Evolutionary conservation across 2,888 invertebrate genomes (phyloP), one percentile per base, ranked within the genome.

Genomic region (Cataglyphis cursor): DNA sequence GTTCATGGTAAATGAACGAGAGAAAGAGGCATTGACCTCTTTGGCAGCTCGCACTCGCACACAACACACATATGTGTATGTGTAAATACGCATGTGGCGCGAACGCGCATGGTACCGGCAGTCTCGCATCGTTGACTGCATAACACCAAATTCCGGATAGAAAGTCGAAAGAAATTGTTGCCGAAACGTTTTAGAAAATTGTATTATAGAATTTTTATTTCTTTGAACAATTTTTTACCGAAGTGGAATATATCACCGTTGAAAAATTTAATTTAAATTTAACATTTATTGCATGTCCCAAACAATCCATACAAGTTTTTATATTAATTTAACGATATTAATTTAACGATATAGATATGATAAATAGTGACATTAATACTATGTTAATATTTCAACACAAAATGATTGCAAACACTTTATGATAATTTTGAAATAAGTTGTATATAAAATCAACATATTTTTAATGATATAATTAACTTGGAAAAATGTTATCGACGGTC

Each of bases 1-100:
- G 64, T 59, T 61, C 78, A 48, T 72, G 54, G 84, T 84, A 90
- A 90, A 88, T 87, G 87, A 88, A 89, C 87, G 88, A 87, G 89
- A 90, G 88, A 87, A 86, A 86, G 86, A 92, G 93, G 90, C 92
- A 92, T 92, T 92, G 92, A 92, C 92, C 92, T 85, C 90, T 85
- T 92, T 92, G 91, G 88, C 90, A 85, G 87, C 72, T 85, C 84
- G 85, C 75, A 65, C 82, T 83, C 85, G 82, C 85, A 80, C 80
- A 57, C 81, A 81, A 57, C 18, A 1, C 18, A 51, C 62, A 84
- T 74, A 75, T 59, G 64, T 80, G 84, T 81, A 35, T 75, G 68
- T 48, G 73, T 41, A 28, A 44, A 64, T n/a, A 81, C 64, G 54
- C 57, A 38, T 18, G 44, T 41, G 54, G 6, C 15, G 28, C 35